phyloP scores from a whole-genome alignment of 2,113 vertebrate species.

The Lycaon pictus region DNA sequence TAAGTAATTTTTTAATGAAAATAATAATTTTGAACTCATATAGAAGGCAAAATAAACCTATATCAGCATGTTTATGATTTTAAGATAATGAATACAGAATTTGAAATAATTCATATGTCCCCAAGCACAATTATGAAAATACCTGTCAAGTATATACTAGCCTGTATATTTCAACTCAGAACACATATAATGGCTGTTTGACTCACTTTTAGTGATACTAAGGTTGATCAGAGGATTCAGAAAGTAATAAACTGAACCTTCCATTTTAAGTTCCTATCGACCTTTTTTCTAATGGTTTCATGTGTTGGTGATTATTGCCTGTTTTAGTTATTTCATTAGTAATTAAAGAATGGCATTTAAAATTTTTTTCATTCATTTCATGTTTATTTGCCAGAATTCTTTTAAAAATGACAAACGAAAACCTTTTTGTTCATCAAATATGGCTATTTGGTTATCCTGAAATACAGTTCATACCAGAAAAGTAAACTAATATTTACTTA shows the following conservation, averaged over 20 bases:
- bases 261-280: not conserved
- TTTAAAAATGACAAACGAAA: not conserved
- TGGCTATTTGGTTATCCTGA: constrained; percentile 18
- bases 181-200: not conserved
- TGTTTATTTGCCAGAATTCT: constrained; percentile 31
- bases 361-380: not conserved
- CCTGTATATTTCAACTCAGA: not conserved
- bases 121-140: constrained; percentile 24
- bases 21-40: constrained; percentile 37
- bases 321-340: not conserved
- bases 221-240: not conserved
- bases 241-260: not conserved
- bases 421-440: not conserved
- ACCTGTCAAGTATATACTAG: not conserved
- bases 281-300: constrained; percentile 18
- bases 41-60: constrained; percentile 39
- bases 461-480: not conserved
- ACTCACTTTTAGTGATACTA: not conserved
- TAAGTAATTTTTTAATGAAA: constrained; percentile 44
- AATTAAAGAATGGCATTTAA: not conserved
- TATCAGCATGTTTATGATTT: constrained; percentile 3
- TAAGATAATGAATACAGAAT: constrained; percentile 1
- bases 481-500: not conserved
- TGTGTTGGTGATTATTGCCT: not conserved
- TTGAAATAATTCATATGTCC: constrained; percentile 11